A percentile compares a stretch with the other conserved stretches of the same genome.
Evolutionary conservation across 2,888 invertebrate species (phyloP).

Genomic region (Ornithoptera alexandrae): DNA sequence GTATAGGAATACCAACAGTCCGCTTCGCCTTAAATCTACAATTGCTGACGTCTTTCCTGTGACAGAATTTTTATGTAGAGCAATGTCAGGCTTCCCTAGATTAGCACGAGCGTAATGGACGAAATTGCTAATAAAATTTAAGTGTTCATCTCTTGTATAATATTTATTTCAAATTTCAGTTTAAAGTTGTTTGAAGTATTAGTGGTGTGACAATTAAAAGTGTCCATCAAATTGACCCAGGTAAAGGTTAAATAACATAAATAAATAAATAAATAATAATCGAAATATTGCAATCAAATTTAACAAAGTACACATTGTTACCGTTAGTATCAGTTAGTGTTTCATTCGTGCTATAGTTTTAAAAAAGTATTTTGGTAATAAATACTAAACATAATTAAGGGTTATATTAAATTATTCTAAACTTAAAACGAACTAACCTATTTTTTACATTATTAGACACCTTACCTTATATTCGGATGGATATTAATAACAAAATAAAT

Average conservation of each 20-base stretch:
- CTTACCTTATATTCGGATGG: background rate
- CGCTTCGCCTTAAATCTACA: slow-evolving; percentile 14
- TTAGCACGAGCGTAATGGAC: too few species aligned
- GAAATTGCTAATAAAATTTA: too few species aligned
- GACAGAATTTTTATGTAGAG: background rate
- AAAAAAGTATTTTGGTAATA: background rate
- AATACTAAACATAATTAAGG: background rate
- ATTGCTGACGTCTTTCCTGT: background rate
- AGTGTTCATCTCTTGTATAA: too few species aligned
- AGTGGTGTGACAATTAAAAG: background rate
- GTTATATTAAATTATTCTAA: background rate
- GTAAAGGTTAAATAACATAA: background rate
- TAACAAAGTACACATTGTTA: background rate
- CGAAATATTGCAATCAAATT: background rate
- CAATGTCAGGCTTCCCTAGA: background rate
- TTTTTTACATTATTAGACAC: background rate
- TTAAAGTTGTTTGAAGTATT: too few species aligned
- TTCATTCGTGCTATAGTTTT: background rate
- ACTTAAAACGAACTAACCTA: background rate
- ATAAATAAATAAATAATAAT: background rate
- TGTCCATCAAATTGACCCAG: background rate
- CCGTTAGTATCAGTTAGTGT: background rate
- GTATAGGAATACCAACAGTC: slow-evolving; percentile 17
- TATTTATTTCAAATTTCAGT: too few species aligned
- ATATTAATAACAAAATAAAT: background rate